Evolutionary conservation across 2,888 invertebrate species (phyloP).

Genomic region (Dasysyrphus albostriatus): DNA sequence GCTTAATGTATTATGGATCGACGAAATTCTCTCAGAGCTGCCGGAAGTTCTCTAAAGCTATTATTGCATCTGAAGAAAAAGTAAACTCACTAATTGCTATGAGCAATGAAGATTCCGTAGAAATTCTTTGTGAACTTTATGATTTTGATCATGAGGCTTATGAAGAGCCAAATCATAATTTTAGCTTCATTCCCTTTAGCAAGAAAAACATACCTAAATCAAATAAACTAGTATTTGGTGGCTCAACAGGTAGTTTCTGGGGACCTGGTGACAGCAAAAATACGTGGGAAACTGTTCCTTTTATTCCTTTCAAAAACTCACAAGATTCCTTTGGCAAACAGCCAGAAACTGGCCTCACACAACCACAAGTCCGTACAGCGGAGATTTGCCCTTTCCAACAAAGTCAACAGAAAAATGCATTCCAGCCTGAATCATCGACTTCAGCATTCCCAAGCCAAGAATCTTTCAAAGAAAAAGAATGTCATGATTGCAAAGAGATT

Average conservation of each 20-base stretch:
- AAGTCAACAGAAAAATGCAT: not conserved
- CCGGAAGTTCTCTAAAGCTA: not conserved
- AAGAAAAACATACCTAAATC: not conserved
- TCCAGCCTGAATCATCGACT: not conserved
- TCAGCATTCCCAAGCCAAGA: not conserved
- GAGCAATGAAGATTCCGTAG: not conserved
- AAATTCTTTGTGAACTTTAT: not conserved
- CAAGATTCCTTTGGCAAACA: not conserved
- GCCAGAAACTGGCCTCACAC: not conserved
- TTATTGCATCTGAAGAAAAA: not conserved
- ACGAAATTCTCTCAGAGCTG: not conserved
- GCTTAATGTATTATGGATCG: not conserved
- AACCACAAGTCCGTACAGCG: not conserved
- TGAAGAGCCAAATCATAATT: not conserved
- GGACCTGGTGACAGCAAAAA: not conserved
- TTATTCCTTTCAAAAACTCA: not conserved
- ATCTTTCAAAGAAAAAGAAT: not conserved
- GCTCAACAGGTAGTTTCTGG: not conserved
- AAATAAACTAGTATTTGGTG: not conserved
- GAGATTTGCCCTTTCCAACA: not conserved
- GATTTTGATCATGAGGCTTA: slow-evolving; percentile 1
- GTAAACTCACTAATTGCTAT: not conserved
- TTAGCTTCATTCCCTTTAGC: not conserved
- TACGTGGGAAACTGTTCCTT: not conserved
- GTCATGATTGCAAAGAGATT: not conserved